Evolutionary conservation across 2,113 vertebrate genomes (phyloP).

Genomic region (Gallinago jamesoni): DNA sequence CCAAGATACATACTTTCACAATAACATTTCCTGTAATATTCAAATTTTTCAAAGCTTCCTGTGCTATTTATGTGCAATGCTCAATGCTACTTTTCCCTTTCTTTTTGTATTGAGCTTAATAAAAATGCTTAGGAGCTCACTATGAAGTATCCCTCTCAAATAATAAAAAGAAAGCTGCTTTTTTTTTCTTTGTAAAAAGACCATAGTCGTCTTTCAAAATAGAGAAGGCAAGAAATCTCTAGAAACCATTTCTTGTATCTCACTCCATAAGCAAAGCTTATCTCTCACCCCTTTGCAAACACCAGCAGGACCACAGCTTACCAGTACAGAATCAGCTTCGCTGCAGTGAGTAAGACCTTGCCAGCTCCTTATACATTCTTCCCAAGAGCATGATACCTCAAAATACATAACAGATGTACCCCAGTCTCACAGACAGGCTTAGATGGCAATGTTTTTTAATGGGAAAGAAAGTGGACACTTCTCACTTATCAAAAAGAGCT

Average conservation of each 20-base stretch:
- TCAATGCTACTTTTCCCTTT: slow-evolving; percentile 42
- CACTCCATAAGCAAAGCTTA: neutral
- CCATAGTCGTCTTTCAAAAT: neutral
- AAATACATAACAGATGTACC: neutral
- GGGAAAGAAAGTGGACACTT: neutral
- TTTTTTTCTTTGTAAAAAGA: slow-evolving; percentile 23
- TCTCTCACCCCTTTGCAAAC: neutral
- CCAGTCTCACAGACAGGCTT: neutral
- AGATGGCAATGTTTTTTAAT: neutral
- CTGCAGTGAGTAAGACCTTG: neutral
- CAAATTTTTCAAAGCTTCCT: slow-evolving; percentile 41
- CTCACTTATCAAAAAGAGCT: neutral
- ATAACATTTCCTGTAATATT: neutral
- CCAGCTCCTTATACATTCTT: neutral
- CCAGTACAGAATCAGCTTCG: neutral
- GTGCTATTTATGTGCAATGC: neutral
- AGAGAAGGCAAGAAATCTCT: slow-evolving; percentile 8
- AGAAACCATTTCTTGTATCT: neutral
- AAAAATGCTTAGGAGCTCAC: neutral
- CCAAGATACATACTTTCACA: neutral
- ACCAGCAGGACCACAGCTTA: neutral
- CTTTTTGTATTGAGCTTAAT: slow-evolving; percentile 45
- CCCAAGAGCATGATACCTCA: neutral
- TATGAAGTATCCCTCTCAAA: neutral
- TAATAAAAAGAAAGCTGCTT: neutral